phyloP scores from a whole-genome alignment of 2,888 invertebrate genomes.

The Phyto melanocephala region DNA sequence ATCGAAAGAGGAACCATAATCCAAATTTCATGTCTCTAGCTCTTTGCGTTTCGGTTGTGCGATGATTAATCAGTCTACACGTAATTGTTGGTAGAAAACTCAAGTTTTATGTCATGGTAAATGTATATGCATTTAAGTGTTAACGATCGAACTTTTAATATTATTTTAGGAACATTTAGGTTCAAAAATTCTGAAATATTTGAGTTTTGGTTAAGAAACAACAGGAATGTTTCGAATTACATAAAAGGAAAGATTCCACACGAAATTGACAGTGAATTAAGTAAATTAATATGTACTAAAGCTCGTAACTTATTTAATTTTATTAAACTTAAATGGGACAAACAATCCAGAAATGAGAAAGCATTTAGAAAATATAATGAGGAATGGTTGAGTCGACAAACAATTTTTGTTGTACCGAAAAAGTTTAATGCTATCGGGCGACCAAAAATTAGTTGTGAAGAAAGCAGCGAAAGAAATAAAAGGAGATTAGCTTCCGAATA shows the following conservation, averaged over 20 bases:
- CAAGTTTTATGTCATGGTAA: background rate
- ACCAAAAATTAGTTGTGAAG: background rate
- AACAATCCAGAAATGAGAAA: conserved; percentile 15
- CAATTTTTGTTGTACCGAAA: conserved; percentile 15
- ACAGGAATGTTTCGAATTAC: conserved; percentile 32
- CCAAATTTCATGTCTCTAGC: too few species aligned
- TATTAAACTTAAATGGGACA: conserved; percentile 34
- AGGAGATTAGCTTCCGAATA: conserved; percentile 32
- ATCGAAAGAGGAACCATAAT: too few species aligned
- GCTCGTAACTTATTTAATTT: conserved; percentile 30
- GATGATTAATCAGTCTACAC: too few species aligned
- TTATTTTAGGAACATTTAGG: conserved; percentile 20
- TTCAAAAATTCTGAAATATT: conserved; percentile 10
- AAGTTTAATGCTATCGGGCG: background rate
- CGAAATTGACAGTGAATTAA: conserved; percentile 31
- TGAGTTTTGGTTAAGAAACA: conserved; percentile 33
- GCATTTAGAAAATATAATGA: conserved; percentile 16
- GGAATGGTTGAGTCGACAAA: conserved; percentile 3
- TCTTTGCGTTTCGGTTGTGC: too few species aligned
- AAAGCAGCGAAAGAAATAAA: conserved; percentile 31
- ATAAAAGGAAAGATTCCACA: conserved; percentile 16
- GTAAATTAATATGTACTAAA: conserved; percentile 36
- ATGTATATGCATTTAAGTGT: background rate
- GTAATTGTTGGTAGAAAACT: background rate
- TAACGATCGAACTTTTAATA: conserved; percentile 22